phyloP scores from a whole-genome alignment of 2,797 vertebrate genomes.

The Malacoraja senta region DNA sequence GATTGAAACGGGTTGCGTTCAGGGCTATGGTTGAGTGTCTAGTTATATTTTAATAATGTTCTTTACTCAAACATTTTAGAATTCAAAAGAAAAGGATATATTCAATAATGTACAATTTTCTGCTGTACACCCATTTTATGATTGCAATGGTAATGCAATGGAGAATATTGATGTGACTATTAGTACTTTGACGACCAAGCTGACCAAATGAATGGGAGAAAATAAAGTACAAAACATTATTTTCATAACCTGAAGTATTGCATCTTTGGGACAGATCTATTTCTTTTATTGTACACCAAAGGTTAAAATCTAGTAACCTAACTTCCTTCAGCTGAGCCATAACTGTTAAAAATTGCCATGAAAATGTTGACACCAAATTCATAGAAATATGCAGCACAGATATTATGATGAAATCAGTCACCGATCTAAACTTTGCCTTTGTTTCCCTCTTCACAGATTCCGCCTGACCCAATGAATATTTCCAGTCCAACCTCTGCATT shows the following conservation, averaged over 20 bases:
- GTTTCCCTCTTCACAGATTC: too few relatives aligned
- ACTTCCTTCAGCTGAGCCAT: not conserved
- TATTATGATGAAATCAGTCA: too few relatives aligned
- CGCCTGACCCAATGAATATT: too few relatives aligned
- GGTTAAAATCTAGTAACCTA: not conserved
- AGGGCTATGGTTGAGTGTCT: too few relatives aligned
- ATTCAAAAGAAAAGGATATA: not conserved
- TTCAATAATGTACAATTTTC: not conserved
- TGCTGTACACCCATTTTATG: not conserved
- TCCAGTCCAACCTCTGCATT: too few relatives aligned
- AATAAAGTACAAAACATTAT: not conserved
- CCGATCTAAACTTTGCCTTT: too few relatives aligned
- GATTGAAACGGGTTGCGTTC: too few relatives aligned
- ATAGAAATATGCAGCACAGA: too few relatives aligned
- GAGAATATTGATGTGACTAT: too few relatives aligned
- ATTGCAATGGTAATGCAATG: not conserved
- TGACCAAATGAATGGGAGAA: not conserved
- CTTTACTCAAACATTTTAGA: not conserved
- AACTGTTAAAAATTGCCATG: not conserved
- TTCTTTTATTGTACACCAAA: not conserved
- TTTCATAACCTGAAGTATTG: not conserved
- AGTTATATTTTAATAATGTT: not conserved
- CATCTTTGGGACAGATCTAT: not conserved
- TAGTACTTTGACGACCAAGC: not conserved
- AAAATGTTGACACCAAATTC: not conserved